These are phyloP conservation scores for Prunella strophiata DNA, from an alignment of 2,797 vertebrate genomes.

Conservation along the genomic window DNA sequence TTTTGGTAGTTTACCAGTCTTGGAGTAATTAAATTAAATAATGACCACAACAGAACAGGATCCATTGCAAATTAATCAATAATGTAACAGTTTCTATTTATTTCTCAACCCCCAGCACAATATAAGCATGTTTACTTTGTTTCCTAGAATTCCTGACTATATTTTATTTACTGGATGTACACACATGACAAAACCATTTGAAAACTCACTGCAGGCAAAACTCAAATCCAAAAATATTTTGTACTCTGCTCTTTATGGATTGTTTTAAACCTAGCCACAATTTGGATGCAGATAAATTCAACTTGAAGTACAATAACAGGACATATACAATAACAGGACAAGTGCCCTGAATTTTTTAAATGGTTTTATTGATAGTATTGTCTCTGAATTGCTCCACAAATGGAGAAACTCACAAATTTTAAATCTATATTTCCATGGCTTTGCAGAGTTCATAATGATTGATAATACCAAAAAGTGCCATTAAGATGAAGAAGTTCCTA, in stretches of 20 bases:
- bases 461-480: neutral
- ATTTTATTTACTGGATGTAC: neutral
- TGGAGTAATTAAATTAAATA: neutral
- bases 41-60: neutral
- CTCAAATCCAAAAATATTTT: neutral
- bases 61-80: neutral
- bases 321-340: neutral
- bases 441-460: neutral
- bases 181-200: neutral
- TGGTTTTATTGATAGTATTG: neutral
- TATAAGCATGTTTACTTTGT: neutral
- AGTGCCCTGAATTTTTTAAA: neutral
- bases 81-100: neutral
- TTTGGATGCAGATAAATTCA: neutral
- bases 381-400: neutral
- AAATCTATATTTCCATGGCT: neutral
- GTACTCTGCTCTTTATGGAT: neutral
- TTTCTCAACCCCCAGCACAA: neutral
- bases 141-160: neutral
- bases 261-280: neutral
- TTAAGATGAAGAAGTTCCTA: conserved; percentile 21
- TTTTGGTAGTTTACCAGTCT: neutral
- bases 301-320: neutral
- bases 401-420: neutral
- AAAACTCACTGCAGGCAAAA: neutral